phyloP scores from a whole-genome alignment of 2,888 invertebrate species.

The Scaptodrosophila latifasciaeformis region DNA sequence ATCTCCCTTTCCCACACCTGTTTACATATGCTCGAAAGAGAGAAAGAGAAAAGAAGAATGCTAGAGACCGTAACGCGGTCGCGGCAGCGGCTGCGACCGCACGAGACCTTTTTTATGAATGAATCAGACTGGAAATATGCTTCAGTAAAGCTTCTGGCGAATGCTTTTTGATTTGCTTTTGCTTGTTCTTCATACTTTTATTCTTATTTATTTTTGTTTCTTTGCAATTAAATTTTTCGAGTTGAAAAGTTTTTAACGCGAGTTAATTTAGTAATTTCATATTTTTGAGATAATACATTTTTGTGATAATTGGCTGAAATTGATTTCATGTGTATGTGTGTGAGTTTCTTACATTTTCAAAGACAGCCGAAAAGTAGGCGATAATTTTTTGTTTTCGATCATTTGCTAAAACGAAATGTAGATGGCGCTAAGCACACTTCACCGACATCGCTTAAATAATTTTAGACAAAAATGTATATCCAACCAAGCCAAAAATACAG shows the following conservation, averaged over 20 bases:
- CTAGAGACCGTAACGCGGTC: conserved; percentile 4
- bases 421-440: conserved; percentile 21
- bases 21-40: too few relatives aligned
- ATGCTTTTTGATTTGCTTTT: conserved; percentile 5
- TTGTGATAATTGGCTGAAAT: not conserved
- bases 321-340: not conserved
- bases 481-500: not conserved
- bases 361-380: conserved; percentile 25
- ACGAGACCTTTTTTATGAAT: conserved; percentile 50
- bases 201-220: not conserved
- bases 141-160: conserved; percentile 10
- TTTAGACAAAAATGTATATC: not conserved
- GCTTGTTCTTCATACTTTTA: not conserved
- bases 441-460: conserved; percentile 9
- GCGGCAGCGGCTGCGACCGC: too few relatives aligned
- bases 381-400: not conserved
- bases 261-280: too few relatives aligned
- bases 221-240: not conserved
- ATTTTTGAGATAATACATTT: not conserved
- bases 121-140: conserved; percentile 70
- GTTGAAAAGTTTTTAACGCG: too few relatives aligned
- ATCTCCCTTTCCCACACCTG: conserved; percentile 4
- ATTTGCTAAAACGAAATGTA: conserved; percentile 8
- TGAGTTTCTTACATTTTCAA: conserved; percentile 2
- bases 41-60: conserved; percentile 3